Percentiles rank a stretch among this genome's conserved stretches.
These are phyloP conservation scores for Sphenopsis melanotis DNA, from an alignment of 2,797 vertebrate species.

Conservation along the genomic window DNA sequence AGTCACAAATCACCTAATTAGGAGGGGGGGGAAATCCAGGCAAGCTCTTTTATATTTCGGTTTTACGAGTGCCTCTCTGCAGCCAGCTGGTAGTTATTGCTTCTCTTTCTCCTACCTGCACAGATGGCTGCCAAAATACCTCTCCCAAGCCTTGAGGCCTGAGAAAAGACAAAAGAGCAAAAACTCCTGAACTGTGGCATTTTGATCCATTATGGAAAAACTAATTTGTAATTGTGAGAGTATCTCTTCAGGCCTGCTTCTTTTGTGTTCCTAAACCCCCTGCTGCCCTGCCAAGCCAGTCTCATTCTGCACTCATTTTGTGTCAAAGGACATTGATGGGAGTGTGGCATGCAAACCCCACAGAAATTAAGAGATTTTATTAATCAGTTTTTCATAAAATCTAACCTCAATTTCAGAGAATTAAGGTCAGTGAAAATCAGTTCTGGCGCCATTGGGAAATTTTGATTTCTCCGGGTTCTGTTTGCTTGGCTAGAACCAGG, in stretches of 20 bases:
- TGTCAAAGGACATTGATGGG: neutral
- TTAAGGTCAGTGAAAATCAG: neutral
- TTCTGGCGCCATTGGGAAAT: neutral
- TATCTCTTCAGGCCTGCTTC: neutral
- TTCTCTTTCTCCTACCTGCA: neutral
- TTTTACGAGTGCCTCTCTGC: neutral
- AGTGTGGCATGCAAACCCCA: neutral
- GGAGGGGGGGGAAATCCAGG: neutral
- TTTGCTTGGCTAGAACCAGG: neutral
- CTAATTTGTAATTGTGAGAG: neutral
- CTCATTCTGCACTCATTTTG: neutral
- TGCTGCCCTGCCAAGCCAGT: rapidly evolving
- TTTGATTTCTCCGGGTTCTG: neutral
- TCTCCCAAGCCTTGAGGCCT: neutral
- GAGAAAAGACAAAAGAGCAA: neutral
- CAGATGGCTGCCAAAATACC: neutral
- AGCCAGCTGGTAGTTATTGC: neutral
- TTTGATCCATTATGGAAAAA: neutral
- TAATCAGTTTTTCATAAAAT: neutral
- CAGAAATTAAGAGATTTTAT: neutral
- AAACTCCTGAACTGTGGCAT: neutral
- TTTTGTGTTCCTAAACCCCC: neutral
- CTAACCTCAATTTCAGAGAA: neutral
- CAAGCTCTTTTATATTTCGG: neutral
- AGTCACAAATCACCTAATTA: conserved; percentile 56